Evolutionary conservation across 2,797 vertebrate genomes (phyloP), one percentile per base, ranked within the genome.

Genomic region (Caiman crocodilus): DNA sequence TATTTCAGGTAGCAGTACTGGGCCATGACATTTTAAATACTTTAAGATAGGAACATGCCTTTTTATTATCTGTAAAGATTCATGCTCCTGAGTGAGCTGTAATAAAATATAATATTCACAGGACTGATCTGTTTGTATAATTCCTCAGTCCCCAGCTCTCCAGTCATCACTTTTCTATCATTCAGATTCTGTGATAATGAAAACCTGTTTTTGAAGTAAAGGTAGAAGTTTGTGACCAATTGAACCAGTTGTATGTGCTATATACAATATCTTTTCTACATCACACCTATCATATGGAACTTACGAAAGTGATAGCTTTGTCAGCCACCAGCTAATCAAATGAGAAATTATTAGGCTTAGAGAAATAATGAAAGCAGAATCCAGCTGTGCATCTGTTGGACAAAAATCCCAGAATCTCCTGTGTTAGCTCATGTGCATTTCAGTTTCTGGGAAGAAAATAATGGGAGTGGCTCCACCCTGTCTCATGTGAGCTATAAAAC

Each of bases 381-480:
- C 88, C 95, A 96, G 89, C 96, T 96, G 96, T 92, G 95, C 64
- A 56, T 96, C 95, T 92, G 93, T 92, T 95, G 95, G 95, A 96
- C 92, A 86, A 95, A 94, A 96, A 96, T 94, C 95, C 81, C 81
- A 94, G 79, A 83, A 91, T 96, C 97, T 96, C 94, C 95, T 88
- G 89, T 88, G 94, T 92, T 97, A 96, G 88, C 84, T 97, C 94
- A 95, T 91, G 91, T 92, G 90, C 81, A 92, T 94, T 95, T 95
- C 95, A 90, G 78, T 96, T 97, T 96, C 97, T 97, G 97, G 95
- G 92, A 97, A 96, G 95, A 96, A 97, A 97, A 97, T 94, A 96
- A 95, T 96, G 92, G 86, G 87, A 95, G 86, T 96, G 95, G 94
- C 96, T 97, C 96, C 94, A 96, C 97, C 97, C 95, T 97, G 93